phyloP scores from a whole-genome alignment of 1,140 invertebrate species.

The Rhopalosiphum maidis region DNA sequence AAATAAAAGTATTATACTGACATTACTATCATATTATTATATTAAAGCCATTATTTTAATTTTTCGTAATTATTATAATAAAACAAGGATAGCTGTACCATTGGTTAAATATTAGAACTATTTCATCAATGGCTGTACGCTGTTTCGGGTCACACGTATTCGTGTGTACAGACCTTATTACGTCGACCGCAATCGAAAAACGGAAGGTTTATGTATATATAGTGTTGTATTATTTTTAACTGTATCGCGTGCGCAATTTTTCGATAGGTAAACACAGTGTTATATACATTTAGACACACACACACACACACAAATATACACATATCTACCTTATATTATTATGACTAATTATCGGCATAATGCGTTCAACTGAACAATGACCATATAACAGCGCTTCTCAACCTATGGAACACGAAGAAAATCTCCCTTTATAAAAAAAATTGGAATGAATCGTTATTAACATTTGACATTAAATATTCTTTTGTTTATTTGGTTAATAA shows the following conservation, averaged over 20 bases:
- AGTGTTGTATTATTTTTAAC: neutral
- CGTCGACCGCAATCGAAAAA: neutral
- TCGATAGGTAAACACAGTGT: neutral
- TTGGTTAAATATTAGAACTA: no score
- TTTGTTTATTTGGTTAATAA: no score
- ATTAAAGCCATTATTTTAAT: neutral
- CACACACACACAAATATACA: no score
- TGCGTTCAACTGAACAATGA: no score
- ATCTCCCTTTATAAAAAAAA: no score
- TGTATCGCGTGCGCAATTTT: neutral
- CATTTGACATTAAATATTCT: no score
- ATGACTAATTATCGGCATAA: neutral
- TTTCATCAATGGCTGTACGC: neutral
- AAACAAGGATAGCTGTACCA: neutral
- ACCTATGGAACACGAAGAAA: no score
- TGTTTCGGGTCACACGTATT: neutral
- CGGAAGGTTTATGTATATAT: neutral
- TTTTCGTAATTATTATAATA: neutral
- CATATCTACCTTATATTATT: neutral
- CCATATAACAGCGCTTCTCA: no score
- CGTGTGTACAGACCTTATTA: neutral
- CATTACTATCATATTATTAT: no score
- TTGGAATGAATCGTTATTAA: no score
- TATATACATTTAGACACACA: neutral
- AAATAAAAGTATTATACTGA: neutral